Evolutionary conservation across 2,113 vertebrate species (phyloP), one percentile per base, ranked within the genome.

Genomic region (Gavia stellata): DNA sequence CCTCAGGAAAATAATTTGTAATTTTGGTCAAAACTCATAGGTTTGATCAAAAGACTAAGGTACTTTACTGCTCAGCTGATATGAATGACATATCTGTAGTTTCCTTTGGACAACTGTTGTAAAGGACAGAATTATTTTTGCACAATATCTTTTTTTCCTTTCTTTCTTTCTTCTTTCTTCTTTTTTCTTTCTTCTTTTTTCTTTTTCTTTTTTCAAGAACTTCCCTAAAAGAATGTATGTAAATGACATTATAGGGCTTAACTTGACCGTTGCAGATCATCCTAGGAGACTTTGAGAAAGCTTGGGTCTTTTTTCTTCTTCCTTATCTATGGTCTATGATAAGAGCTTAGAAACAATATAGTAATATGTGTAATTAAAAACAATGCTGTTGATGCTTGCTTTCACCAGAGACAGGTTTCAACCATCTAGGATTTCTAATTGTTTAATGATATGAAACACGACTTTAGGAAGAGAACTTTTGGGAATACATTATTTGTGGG

Each of bases 181-280:
- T 5, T 23, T 23, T 5, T 9, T 12, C 3, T 9, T 12, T 6
- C 3, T 31, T 12, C 2, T 28, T 15, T 8, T 2, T 11, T 17
- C 1, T 20, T 12, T 38, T 61, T 45, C 3, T 36, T 90, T 40
- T 62, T 45, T 65, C 6, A 50, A 50, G 13, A 9, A 21, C 4
- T 81, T 81, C 44, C 12, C 42, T 49, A 20, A 49, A 72, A 72
- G 9, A 49, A 44, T 23, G 12, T 26, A 34, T 49, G 8, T 21
- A 53, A 61, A 38, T 79, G 6, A 45, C 31, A 34, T 47, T 36
- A 44, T 38, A 36, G 13, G 12, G 8, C 12, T 86, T 75, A 82
- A 61, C 7, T 36, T 62, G 50, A 58, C 44, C 20, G 31, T 34
- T 67, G 11, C 12, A 73, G 26, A 28, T 49, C 15, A 59, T 62